phyloP scores from a whole-genome alignment of 53 echinoderm and acorn worm species.

The Stichopus horrens region DNA sequence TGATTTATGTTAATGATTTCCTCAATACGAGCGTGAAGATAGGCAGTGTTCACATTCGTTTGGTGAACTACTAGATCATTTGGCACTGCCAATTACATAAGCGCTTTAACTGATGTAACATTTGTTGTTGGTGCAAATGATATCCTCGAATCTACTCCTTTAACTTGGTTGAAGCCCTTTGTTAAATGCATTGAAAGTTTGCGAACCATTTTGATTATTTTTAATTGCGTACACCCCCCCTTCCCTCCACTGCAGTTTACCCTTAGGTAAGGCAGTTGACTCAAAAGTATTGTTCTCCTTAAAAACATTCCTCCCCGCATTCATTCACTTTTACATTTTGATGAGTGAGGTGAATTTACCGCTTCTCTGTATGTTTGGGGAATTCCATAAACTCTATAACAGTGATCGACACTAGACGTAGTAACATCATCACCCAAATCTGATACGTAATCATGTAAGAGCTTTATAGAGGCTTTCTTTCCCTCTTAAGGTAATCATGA shows the following conservation, averaged over 20 bases:
- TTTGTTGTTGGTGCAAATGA: not conserved
- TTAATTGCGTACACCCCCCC: constrained; percentile 29
- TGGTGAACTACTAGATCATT: constrained; percentile 14
- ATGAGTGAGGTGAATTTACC: constrained; percentile 32
- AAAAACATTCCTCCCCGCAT: not conserved
- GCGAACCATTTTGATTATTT: not conserved
- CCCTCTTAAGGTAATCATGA: constrained; percentile 24
- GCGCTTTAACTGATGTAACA: not conserved
- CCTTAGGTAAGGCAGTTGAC: not conserved
- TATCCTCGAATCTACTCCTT: not conserved
- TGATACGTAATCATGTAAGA: constrained; percentile 23
- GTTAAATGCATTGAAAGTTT: constrained; percentile 17
- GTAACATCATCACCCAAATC: constrained; percentile 23
- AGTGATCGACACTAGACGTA: constrained; percentile 2
- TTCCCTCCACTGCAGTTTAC: not conserved
- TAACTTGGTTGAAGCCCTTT: not conserved
- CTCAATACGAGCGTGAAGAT: constrained; percentile 55
- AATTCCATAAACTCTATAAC: constrained; percentile 43
- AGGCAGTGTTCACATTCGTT: constrained; percentile 48
- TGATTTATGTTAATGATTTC: constrained; percentile 34
- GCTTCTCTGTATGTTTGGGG: constrained; percentile 48
- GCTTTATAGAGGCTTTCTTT: constrained; percentile 35
- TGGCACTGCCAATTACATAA: constrained; percentile 3
- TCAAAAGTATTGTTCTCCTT: constrained; percentile 28
- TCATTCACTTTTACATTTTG: constrained; percentile 28